phyloP scores from a whole-genome alignment of 2,113 vertebrate species.

The Aplodontia rufa region DNA sequence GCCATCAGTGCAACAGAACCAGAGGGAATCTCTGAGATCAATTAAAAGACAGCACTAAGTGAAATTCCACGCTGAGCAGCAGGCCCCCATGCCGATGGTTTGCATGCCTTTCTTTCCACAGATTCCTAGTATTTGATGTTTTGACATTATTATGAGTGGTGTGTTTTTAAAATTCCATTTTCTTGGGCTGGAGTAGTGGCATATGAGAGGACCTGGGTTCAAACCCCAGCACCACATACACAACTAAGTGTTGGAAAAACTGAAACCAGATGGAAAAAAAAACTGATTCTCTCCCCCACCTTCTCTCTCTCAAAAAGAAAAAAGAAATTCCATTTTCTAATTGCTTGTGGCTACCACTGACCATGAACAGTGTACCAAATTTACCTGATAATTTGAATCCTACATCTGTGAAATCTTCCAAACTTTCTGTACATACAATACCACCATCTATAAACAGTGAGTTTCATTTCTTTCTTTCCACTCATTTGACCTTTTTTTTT shows the following conservation, averaged over 20 bases:
- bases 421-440: not conserved
- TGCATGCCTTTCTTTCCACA: not conserved
- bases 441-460: not conserved
- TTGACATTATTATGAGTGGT: not conserved
- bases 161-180: not conserved
- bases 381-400: not conserved
- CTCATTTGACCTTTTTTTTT: not conserved
- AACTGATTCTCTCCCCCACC: too few relatives aligned
- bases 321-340: not conserved
- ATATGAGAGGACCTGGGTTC: too few relatives aligned
- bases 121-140: not conserved
- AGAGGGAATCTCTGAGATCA: not conserved
- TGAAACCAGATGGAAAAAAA: too few relatives aligned
- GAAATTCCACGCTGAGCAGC: not conserved
- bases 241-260: too few relatives aligned
- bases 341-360: not conserved
- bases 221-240: too few relatives aligned
- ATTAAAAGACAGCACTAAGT: not conserved
- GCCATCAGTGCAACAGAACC: not conserved
- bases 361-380: not conserved
- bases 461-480: not conserved
- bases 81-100: not conserved
- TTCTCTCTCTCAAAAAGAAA: too few relatives aligned
- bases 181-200: too few relatives aligned
- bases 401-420: not conserved